phyloP scores from a whole-genome alignment of 2,888 invertebrate genomes.

The Mesoligia furuncula region DNA sequence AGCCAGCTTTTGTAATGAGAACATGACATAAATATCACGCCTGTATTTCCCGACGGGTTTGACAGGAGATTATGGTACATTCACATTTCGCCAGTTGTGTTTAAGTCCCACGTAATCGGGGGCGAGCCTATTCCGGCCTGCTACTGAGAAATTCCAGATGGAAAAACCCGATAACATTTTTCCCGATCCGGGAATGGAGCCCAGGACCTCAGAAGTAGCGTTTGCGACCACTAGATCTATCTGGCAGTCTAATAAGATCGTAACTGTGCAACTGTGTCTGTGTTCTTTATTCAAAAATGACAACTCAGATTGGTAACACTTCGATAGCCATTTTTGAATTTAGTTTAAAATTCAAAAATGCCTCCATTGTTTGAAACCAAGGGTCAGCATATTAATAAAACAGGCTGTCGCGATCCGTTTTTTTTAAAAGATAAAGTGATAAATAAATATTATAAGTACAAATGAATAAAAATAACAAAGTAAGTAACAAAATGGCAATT shows the following conservation, averaged over 20 bases:
- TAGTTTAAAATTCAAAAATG: background rate
- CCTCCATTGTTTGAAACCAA: background rate
- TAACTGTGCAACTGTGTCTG: background rate
- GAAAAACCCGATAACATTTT: background rate
- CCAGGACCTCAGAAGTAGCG: background rate
- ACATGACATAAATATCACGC: background rate
- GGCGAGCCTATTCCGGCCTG: background rate
- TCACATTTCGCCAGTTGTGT: background rate
- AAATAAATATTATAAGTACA: background rate
- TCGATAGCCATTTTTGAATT: too few relatives aligned
- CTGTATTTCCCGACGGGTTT: background rate
- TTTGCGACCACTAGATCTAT: background rate
- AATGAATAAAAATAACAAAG: background rate
- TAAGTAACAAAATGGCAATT: background rate
- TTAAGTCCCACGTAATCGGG: background rate
- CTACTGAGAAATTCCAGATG: background rate
- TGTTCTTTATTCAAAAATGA: background rate
- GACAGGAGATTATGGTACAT: background rate
- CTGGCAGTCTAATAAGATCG: background rate
- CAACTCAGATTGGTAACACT: too few relatives aligned
- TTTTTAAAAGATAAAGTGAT: background rate
- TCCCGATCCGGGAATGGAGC: background rate
- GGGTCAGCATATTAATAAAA: too few relatives aligned
- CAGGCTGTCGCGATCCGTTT: background rate
- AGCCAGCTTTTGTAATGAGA: background rate